These are phyloP conservation scores for Tyrophagus putrescentiae DNA, from an alignment of 1,140 invertebrate genomes.

Conservation along the genomic window DNA sequence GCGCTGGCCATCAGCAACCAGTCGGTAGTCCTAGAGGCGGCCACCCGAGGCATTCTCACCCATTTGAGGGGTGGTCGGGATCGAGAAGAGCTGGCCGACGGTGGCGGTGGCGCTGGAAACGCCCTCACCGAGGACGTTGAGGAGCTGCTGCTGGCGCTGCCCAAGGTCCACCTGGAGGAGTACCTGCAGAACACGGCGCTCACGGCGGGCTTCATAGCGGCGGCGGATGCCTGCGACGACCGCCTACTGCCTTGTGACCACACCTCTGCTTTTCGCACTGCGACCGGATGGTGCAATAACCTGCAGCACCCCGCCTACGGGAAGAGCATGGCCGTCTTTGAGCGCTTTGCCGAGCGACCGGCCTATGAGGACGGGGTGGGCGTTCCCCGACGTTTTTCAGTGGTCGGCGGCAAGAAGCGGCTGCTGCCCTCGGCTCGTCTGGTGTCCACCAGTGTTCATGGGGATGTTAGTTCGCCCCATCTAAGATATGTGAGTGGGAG, in stretches of 20 bases:
- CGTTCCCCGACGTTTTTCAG: background rate
- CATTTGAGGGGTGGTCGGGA: constrained; percentile 27
- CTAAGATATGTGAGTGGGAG: constrained; percentile 48
- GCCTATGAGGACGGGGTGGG: constrained; percentile 67
- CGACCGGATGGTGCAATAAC: constrained; percentile 81
- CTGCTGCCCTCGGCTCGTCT: constrained; percentile 58
- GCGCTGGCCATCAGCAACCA: constrained; percentile 64
- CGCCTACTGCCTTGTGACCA: constrained; percentile 53
- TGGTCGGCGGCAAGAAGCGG: background rate
- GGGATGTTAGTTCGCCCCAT: constrained; percentile 70
- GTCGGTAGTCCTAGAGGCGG: constrained; percentile 69
- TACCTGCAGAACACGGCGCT: background rate
- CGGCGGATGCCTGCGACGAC: constrained; percentile 32
- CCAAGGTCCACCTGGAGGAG: constrained; percentile 19
- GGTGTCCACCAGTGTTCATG: constrained; percentile 69
- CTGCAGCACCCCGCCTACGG: constrained; percentile 65
- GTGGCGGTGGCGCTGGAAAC: too few relatives aligned
- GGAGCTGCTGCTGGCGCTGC: constrained; percentile 13
- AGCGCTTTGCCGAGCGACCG: constrained; percentile 57
- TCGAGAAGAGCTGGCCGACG: too few relatives aligned
- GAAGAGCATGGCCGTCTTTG: constrained; percentile 60
- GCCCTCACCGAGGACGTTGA: constrained; percentile 8
- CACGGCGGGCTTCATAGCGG: constrained; percentile 1
- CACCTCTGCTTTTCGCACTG: constrained; percentile 57
- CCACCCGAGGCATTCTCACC: constrained; percentile 56